phyloP scores from a whole-genome alignment of 2,113 vertebrate genomes.

The Scomber scombrus region DNA sequence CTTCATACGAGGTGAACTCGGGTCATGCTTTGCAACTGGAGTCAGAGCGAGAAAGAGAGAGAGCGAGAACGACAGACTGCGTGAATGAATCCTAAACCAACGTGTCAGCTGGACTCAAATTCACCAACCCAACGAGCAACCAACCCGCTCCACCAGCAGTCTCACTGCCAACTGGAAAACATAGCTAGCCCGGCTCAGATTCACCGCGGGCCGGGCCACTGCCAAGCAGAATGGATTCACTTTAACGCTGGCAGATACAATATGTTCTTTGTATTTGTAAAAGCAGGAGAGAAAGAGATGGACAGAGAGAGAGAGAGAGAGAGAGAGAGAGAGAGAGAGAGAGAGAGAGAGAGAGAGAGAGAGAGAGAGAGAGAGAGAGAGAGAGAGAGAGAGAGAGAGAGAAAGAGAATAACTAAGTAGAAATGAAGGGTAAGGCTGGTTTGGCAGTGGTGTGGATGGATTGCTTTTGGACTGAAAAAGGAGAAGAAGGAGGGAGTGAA shows the following conservation, averaged over 20 bases:
- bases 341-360: constrained; percentile 3
- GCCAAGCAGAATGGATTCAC: constrained; percentile 76
- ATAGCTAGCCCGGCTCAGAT: constrained; percentile 60
- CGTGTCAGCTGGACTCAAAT: constrained; percentile 68
- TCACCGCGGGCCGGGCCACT: constrained; percentile 53
- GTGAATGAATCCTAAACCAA: constrained; percentile 71
- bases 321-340: constrained; percentile 3
- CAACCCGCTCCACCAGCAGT: constrained; percentile 50
- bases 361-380: constrained; percentile 6
- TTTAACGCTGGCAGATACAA: constrained; percentile 75
- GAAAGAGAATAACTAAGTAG: constrained; percentile 19
- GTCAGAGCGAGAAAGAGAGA: constrained; percentile 22
- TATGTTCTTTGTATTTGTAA: constrained; percentile 76
- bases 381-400: constrained; percentile 1
- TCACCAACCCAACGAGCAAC: constrained; percentile 57
- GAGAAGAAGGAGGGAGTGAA: constrained; percentile 37
- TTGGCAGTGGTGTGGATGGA: constrained; percentile 24
- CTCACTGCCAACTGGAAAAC: constrained; percentile 71
- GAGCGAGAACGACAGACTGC: constrained; percentile 48
- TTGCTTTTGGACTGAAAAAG: constrained; percentile 40
- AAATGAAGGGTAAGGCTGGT: constrained; percentile 44
- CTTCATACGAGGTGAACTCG: constrained; percentile 38
- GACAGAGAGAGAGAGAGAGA: neutral
- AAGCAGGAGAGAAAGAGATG: constrained; percentile 61
- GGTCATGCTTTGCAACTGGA: constrained; percentile 32